Evolutionary conservation across 2,888 invertebrate genomes (phyloP).

Genomic region (Nephrotoma flavescens): DNA sequence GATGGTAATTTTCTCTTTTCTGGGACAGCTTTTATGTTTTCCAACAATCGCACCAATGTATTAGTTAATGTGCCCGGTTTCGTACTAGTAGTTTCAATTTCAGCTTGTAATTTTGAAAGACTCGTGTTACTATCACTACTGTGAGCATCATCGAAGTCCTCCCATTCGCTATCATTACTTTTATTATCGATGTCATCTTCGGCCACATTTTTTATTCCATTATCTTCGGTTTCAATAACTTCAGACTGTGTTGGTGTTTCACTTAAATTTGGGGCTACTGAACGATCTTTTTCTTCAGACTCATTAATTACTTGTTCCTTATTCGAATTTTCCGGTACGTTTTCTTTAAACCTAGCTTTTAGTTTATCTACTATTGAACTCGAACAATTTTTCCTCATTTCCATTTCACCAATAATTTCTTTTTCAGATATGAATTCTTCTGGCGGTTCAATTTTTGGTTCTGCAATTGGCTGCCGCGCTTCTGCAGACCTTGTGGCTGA

Average conservation of each 20-base stretch:
- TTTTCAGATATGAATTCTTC: neutral
- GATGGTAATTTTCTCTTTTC: neutral
- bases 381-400: neutral
- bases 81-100: neutral
- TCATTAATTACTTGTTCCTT: constrained; percentile 12
- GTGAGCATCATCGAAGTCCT: neutral
- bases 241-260: neutral
- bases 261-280: neutral
- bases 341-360: constrained; percentile 18
- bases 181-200: neutral
- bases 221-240: neutral
- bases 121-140: neutral
- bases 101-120: neutral
- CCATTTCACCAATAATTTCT: neutral
- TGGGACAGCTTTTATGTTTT: neutral
- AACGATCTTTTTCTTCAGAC: constrained; percentile 3
- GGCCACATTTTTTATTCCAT: neutral
- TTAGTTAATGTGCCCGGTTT: neutral
- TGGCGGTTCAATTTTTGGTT: neutral
- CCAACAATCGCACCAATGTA: neutral
- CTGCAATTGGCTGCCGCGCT: neutral
- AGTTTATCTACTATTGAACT: constrained; percentile 8
- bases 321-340: neutral
- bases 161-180: constrained; percentile 3
- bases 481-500: neutral